Conservation (phyloP, 2,888 invertebrate species). For the Rhamnusium bicolor region DNA sequence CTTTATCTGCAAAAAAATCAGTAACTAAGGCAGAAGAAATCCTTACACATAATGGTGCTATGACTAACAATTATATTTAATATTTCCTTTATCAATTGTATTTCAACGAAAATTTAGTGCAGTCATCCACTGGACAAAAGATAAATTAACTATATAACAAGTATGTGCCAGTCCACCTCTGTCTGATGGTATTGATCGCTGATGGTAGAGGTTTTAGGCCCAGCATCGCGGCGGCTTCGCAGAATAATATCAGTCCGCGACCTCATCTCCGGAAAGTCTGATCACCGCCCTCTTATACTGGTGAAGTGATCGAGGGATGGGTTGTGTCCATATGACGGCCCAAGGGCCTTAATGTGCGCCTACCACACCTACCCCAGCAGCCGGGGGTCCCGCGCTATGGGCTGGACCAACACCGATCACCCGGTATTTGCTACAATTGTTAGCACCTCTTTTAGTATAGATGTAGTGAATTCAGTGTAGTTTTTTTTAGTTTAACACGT, state of each 20-base stretch:
- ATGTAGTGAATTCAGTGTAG: constrained; percentile 49
- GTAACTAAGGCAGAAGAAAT: too few relatives aligned
- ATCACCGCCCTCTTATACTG: constrained; percentile 21
- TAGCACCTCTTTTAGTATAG: constrained; percentile 44
- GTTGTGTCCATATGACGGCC: neutral
- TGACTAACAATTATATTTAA: too few relatives aligned
- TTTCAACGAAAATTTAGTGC: too few relatives aligned
- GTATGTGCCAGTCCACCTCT: constrained; percentile 37
- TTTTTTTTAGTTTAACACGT: constrained; percentile 1
- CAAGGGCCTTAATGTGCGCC: constrained; percentile 66
- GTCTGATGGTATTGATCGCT: constrained; percentile 62
- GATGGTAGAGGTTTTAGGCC: constrained; percentile 57
- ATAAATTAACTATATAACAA: neutral
- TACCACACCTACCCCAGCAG: constrained; percentile 71
- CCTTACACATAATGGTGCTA: too few relatives aligned
- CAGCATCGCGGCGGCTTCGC: constrained; percentile 59
- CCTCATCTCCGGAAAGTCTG: constrained; percentile 58
- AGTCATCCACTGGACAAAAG: neutral
- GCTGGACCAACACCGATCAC: constrained; percentile 65
- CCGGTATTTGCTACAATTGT: constrained; percentile 52
- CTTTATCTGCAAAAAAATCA: too few relatives aligned
- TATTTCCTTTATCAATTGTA: neutral
- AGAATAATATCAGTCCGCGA: constrained; percentile 59
- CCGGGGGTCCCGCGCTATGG: constrained; percentile 67
- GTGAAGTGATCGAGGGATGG: constrained; percentile 28